These are phyloP conservation scores for Mystacides longicornis DNA, from an alignment of 2,888 invertebrate genomes.

Conservation along the genomic window DNA sequence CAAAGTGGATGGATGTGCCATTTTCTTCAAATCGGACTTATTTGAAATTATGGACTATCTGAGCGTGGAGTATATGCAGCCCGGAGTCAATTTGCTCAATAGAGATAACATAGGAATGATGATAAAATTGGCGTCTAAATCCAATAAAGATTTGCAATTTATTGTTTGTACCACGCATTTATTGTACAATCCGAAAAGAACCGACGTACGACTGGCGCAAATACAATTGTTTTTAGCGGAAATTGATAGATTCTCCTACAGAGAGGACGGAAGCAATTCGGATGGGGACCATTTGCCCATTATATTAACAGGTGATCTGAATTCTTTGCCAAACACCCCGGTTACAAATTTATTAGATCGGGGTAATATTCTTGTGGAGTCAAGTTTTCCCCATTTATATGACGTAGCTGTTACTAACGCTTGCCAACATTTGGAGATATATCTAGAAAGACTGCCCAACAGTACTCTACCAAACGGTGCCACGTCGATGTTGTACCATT, in stretches of 20 bases:
- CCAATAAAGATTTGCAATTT: slow-evolving; percentile 46
- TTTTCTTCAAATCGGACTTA: slow-evolving; percentile 64
- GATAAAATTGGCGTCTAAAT: slow-evolving; percentile 58
- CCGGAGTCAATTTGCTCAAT: slow-evolving; percentile 59
- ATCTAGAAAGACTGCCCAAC: slow-evolving; percentile 39
- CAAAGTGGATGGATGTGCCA: slow-evolving; percentile 84
- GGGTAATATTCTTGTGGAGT: slow-evolving; percentile 45
- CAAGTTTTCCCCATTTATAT: slow-evolving; percentile 40
- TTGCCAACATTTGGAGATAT: slow-evolving; percentile 51
- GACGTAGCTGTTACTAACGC: slow-evolving; percentile 50
- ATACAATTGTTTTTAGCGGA: slow-evolving; percentile 76
- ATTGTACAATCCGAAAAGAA: slow-evolving; percentile 82
- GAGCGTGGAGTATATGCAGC: slow-evolving; percentile 59
- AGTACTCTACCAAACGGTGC: slow-evolving; percentile 24
- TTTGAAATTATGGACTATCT: slow-evolving; percentile 60
- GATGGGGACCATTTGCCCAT: slow-evolving; percentile 60
- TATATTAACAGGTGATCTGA: slow-evolving; percentile 90
- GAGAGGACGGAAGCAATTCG: slow-evolving; percentile 19
- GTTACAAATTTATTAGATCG: slow-evolving; percentile 61
- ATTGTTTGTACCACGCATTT: slow-evolving; percentile 91
- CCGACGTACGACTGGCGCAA: slow-evolving; percentile 87
- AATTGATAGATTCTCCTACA: slow-evolving; percentile 68
- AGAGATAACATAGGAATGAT: slow-evolving; percentile 85
- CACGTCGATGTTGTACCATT: slow-evolving; percentile 20
- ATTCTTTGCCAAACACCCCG: slow-evolving; percentile 67